phyloP scores from a whole-genome alignment of 1,140 invertebrate genomes.

The Saccostrea echinata region DNA sequence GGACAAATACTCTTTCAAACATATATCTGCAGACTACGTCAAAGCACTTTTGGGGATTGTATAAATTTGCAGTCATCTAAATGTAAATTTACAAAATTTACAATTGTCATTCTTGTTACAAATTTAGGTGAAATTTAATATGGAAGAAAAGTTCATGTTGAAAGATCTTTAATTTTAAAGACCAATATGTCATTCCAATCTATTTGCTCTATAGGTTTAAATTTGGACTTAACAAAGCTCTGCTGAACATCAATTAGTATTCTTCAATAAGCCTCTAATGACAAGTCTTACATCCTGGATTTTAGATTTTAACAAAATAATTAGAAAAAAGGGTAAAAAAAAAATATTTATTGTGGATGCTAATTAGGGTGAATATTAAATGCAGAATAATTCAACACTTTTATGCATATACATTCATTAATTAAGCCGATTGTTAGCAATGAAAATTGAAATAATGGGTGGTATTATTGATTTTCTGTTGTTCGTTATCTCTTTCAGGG shows the following conservation, averaged over 20 bases:
- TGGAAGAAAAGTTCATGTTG: neutral
- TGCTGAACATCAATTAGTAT: slow-evolving; percentile 15
- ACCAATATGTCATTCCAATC: slow-evolving; percentile 13
- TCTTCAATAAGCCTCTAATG: neutral
- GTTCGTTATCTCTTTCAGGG: neutral
- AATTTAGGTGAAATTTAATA: slow-evolving; percentile 34
- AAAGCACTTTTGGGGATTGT: slow-evolving; percentile 4
- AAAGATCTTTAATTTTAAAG: slow-evolving; percentile 10
- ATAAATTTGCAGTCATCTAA: slow-evolving; percentile 14
- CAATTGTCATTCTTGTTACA: slow-evolving; percentile 34
- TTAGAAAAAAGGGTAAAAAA: too few relatives aligned
- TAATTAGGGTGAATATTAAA: neutral
- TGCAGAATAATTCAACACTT: neutral
- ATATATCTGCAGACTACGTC: neutral
- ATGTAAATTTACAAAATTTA: slow-evolving; percentile 9
- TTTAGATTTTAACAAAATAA: too few relatives aligned
- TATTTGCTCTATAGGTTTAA: slow-evolving; percentile 32
- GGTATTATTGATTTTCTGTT: neutral
- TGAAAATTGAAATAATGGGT: neutral
- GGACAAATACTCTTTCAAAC: neutral
- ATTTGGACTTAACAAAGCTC: slow-evolving; percentile 5
- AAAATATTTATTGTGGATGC: neutral
- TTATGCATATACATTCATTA: too few relatives aligned
- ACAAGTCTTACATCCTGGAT: neutral
- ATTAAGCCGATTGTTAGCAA: too few relatives aligned